Evolutionary conservation across 1,140 invertebrate genomes (phyloP).

Genomic region (Aphaenogaster ashmeadi): DNA sequence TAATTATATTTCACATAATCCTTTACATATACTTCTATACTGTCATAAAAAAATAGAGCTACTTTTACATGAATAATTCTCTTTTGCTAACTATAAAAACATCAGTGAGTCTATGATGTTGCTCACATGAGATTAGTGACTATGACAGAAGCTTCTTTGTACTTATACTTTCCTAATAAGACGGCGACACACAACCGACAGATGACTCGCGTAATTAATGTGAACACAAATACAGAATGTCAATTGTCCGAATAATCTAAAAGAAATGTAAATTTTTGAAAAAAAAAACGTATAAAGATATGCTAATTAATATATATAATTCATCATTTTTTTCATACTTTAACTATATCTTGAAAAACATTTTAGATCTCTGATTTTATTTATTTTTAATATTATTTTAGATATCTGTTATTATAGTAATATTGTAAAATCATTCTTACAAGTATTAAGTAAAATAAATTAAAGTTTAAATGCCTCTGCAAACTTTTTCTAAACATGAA

Average conservation of each 20-base stretch:
- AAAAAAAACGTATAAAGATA: neutral
- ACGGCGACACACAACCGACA: conserved; percentile 82
- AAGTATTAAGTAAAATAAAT: neutral
- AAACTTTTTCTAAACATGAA: neutral
- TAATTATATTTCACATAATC: neutral
- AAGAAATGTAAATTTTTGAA: neutral
- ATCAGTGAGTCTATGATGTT: neutral
- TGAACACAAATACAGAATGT: conserved; percentile 31
- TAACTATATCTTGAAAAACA: neutral
- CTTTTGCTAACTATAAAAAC: neutral
- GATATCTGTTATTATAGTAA: neutral
- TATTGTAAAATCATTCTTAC: neutral
- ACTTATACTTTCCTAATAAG: conserved; percentile 78
- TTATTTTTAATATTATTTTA: neutral
- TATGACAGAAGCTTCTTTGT: neutral
- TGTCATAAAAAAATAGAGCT: neutral
- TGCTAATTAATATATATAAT: neutral
- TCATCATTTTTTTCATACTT: neutral
- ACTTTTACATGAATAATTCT: conserved; percentile 9
- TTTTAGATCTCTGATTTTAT: neutral
- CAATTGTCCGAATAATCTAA: neutral
- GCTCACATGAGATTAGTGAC: neutral
- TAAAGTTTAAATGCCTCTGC: neutral
- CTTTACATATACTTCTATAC: neutral
- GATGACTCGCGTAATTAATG: conserved; percentile 84